phyloP scores from a whole-genome alignment of 2,113 vertebrate species.

The Tragelaphus strepsiceros region DNA sequence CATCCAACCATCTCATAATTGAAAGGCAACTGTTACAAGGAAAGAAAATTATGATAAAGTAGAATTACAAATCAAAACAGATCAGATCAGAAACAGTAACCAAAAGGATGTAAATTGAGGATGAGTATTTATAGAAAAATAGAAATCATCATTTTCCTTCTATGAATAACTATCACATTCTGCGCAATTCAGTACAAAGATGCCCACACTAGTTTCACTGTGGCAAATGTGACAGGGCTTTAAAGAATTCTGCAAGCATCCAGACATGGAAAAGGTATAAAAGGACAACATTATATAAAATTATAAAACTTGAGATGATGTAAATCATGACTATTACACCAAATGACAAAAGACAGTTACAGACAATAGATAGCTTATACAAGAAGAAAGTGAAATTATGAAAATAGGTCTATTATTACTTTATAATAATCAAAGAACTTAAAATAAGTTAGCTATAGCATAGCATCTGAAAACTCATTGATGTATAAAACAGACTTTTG shows the following conservation, averaged over 20 bases:
- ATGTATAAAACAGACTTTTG: too few relatives aligned
- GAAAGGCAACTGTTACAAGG: background rate
- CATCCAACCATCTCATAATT: background rate
- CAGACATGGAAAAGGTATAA: background rate
- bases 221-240: background rate
- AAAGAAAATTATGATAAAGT: background rate
- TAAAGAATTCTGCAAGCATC: background rate
- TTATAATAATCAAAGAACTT: background rate
- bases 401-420: background rate
- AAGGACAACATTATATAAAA: background rate
- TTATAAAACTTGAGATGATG: background rate
- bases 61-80: background rate
- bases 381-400: background rate
- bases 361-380: background rate
- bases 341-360: background rate
- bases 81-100: background rate
- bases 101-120: background rate
- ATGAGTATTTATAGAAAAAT: background rate
- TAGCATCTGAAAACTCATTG: background rate
- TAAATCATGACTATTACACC: background rate
- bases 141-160: background rate
- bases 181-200: background rate
- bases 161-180: background rate
- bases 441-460: background rate
- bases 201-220: background rate